These are phyloP conservation scores for Actinostola sp. DNA, from an alignment of 92 coral and sea anemone species.

Conservation along the genomic window DNA sequence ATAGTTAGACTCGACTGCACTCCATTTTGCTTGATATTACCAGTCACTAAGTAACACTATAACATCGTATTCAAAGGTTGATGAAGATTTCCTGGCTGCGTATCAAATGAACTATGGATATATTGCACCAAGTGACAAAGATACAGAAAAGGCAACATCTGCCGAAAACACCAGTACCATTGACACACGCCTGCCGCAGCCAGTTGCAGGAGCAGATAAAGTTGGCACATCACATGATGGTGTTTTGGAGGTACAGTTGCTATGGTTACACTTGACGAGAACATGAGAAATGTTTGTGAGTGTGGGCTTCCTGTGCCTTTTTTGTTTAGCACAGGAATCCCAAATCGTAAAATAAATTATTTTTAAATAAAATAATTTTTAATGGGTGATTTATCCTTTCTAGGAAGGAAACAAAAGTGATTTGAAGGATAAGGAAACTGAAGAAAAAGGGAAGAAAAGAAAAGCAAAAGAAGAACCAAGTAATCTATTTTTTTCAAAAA, in stretches of 20 bases:
- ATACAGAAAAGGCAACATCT: constrained; percentile 2
- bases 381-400: not conserved
- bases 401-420: constrained; percentile 6
- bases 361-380: not conserved
- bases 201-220: constrained; percentile 18
- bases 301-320: constrained; percentile 19
- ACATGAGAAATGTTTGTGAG: not conserved
- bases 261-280: not conserved
- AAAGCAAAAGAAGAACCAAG: constrained; percentile 65
- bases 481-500: not conserved
- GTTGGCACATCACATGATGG: not conserved
- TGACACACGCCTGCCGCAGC: constrained; percentile 9
- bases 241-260: not conserved
- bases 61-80: constrained; percentile 76
- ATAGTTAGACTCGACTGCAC: no score
- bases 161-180: constrained; percentile 5
- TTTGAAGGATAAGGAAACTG: constrained; percentile 1
- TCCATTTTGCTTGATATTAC: no score
- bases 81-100: constrained; percentile 94
- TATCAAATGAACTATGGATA: constrained; percentile 97
- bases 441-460: constrained; percentile 45
- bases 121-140: constrained; percentile 45
- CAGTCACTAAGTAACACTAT: no score
- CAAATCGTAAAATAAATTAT: not conserved
- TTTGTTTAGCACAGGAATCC: constrained; percentile 15